A percentile compares a stretch with the other conserved stretches of the same genome.
These are phyloP conservation scores for Netelia melanura DNA, from an alignment of 2,888 invertebrate species.

Conservation along the genomic window DNA sequence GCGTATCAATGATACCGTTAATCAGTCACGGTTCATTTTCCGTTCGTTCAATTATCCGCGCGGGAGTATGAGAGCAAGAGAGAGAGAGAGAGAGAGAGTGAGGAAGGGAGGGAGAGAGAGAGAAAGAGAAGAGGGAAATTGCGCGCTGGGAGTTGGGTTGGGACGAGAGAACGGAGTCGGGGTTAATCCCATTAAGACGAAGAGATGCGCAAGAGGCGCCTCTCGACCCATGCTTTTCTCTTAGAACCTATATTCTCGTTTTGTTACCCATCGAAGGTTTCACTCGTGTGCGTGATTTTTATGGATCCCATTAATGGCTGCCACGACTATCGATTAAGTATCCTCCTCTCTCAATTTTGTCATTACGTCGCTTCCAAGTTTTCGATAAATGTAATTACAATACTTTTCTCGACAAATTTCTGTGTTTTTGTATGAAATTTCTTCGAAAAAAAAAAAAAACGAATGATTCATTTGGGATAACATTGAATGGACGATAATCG, in stretches of 20 bases:
- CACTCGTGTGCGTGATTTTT: conserved; percentile 55
- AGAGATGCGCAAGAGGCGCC: conserved; percentile 67
- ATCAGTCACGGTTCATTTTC: conserved; percentile 78
- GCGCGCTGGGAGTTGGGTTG: conserved; percentile 8
- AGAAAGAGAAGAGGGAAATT: background rate
- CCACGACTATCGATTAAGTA: background rate
- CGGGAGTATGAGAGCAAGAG: conserved; percentile 32
- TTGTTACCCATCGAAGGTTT: conserved; percentile 32
- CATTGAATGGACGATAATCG: background rate
- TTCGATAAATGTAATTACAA: background rate
- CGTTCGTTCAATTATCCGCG: conserved; percentile 79
- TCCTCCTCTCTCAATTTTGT: conserved; percentile 2
- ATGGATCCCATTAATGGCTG: conserved; percentile 74
- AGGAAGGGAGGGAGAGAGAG: too few relatives aligned
- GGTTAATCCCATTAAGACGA: conserved; percentile 79
- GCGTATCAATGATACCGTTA: conserved; percentile 77
- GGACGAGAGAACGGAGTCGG: conserved; percentile 68
- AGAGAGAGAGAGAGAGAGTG: background rate
- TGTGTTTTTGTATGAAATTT: background rate
- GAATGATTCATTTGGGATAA: too few relatives aligned
- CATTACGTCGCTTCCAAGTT: background rate
- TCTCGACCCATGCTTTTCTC: conserved; percentile 66
- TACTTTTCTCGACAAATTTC: background rate
- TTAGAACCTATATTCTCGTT: conserved; percentile 63
- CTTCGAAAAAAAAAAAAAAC: too few relatives aligned